Base-by-base conservation (phyloP, 2,888 invertebrate genomes). In the Eugnorisma glareosa region DNA sequence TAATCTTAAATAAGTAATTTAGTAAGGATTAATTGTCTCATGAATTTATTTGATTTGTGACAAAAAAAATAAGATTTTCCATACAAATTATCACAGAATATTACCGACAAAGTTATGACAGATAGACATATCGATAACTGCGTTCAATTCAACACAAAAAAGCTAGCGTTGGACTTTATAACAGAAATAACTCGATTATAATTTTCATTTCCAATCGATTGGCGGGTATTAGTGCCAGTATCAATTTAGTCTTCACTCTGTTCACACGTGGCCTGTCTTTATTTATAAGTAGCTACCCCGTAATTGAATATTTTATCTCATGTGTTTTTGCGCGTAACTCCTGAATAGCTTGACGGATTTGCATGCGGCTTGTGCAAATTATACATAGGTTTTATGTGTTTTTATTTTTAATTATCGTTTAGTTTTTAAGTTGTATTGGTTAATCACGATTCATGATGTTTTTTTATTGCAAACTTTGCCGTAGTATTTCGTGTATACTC, bases 181-280 rank as follows among this genome's bases (percentile, higher is more conserved):
- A 71, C 40, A 69, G 67, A 82, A 67, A 83, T 85, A 85, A 85
- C 83, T 89, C 84, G 87, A 89, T 87, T 86, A 83, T 73, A 79
- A 76, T 81, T 86, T 77, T 78, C 54, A 79, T 89, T 86, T 84
- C 67, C 79, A 82, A 87, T 87, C 84, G 64, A 84, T 84, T 75
- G 71, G 63, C 61, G 73, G 63, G n/a, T 81, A 87, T 89, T 85
- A 89, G 64, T 85, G 88, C 80, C 86, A 87, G 69, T 83, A 86
- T 78, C 81, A 77, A 86, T 89, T 89, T 75, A 79, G 67, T 63
- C 79, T 81, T 81, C 73, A 81, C 76, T 86, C 83, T 43, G 51
- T 77, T 75, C 69, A 82, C 76, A 78, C 67, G 67, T 80, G 73
- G 61, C 13, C 61, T 79, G 70, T 74, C n/a, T 73, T 85, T 87